Evolutionary conservation across 2,113 vertebrate species (phyloP).

Genomic region (Lagopus muta): DNA sequence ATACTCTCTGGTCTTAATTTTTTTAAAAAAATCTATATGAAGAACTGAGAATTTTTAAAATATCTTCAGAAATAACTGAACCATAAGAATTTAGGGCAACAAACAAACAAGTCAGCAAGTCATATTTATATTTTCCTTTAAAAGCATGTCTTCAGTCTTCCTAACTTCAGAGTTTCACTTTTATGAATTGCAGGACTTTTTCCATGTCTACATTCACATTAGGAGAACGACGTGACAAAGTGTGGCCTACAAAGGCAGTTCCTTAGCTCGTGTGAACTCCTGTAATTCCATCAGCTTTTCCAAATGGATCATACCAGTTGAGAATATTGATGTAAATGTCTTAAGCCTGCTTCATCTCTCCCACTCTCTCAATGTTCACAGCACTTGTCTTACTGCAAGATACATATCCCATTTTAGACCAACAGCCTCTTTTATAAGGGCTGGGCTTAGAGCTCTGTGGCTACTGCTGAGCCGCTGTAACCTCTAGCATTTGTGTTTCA

Average conservation of each 20-base stretch:
- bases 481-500: neutral
- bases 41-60: neutral
- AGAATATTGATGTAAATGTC: neutral
- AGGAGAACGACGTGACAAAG: neutral
- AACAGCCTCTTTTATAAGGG: neutral
- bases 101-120: neutral
- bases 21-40: neutral
- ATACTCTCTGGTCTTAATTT: neutral
- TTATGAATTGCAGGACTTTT: neutral
- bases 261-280: neutral
- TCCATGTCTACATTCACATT: neutral
- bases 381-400: neutral
- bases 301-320: neutral
- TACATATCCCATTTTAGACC: neutral
- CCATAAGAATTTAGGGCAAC: neutral
- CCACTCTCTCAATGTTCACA: neutral
- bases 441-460: neutral
- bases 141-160: neutral
- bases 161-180: neutral
- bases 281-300: neutral
- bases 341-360: neutral
- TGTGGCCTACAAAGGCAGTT: fast-evolving
- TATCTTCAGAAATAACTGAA: neutral
- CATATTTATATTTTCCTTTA: neutral
- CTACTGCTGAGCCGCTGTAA: neutral